These are phyloP conservation scores for Nibea coibor DNA, from an alignment of 2,113 vertebrate species.

Conservation along the genomic window DNA sequence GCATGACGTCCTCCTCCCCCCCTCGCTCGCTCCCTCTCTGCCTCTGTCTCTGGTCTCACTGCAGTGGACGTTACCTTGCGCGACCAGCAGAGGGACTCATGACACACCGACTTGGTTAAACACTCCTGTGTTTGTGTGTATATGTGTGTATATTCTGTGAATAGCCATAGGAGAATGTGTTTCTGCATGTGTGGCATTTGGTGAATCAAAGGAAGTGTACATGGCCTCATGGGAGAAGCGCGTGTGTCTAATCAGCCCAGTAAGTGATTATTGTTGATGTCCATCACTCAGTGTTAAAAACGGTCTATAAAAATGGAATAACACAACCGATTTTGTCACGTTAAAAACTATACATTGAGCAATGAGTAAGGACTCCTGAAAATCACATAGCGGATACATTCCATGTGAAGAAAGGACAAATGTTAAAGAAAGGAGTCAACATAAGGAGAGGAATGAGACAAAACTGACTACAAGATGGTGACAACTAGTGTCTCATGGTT, in stretches of 20 bases:
- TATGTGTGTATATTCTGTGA: conserved; percentile 1
- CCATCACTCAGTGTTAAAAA: not conserved
- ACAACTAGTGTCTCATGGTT: not conserved
- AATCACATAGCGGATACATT: not conserved
- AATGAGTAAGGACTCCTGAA: not conserved
- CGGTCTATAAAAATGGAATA: no score
- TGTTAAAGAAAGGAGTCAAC: not conserved
- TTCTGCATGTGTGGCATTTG: conserved; percentile 14
- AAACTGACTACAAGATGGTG: not conserved
- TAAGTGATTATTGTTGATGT: not conserved
- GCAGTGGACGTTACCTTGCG: conserved; percentile 59
- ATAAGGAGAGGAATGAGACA: not conserved
- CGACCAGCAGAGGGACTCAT: conserved; percentile 73
- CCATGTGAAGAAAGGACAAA: not conserved
- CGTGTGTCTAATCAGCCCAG: conserved; percentile 1
- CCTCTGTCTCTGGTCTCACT: conserved; percentile 46
- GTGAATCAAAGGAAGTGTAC: conserved; percentile 25
- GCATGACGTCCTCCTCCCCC: conserved; percentile 49
- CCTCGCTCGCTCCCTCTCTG: not conserved
- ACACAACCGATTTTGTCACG: not conserved
- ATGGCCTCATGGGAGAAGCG: not conserved
- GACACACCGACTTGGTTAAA: conserved; percentile 33
- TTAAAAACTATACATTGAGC: not conserved
- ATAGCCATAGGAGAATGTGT: conserved; percentile 4
- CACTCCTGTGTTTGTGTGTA: not conserved